Evolutionary conservation across 2,113 vertebrate species (phyloP).

Genomic region (Aspidoscelis tigris): DNA sequence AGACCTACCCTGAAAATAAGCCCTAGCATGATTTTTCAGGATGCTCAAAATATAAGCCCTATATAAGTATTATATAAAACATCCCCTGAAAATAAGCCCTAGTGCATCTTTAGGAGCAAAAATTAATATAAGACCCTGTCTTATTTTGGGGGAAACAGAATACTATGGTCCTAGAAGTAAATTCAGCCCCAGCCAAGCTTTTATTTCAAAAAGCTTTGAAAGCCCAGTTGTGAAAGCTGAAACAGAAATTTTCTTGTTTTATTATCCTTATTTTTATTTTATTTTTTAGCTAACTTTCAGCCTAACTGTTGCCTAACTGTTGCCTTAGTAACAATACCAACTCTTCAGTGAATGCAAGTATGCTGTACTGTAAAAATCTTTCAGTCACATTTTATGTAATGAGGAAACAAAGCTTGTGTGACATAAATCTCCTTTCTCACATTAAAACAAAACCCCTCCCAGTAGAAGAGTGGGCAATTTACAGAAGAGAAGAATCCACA

Average conservation of each 20-base stretch:
- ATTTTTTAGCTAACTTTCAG: neutral
- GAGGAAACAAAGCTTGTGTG: neutral
- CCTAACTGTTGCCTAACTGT: neutral
- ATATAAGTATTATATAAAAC: too few relatives aligned
- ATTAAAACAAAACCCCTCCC: neutral
- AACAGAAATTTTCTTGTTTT: neutral
- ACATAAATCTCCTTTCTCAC: neutral
- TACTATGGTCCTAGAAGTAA: neutral
- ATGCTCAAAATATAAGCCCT: too few relatives aligned
- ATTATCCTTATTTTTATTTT: neutral
- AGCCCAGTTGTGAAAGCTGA: neutral
- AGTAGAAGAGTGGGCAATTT: neutral
- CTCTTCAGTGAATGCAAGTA: constrained; percentile 3
- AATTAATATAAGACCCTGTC: too few relatives aligned
- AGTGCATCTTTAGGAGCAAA: too few relatives aligned
- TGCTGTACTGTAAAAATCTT: neutral
- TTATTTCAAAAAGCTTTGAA: too few relatives aligned
- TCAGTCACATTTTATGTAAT: neutral
- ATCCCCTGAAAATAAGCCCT: too few relatives aligned
- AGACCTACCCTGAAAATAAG: too few relatives aligned
- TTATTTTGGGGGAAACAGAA: too few relatives aligned
- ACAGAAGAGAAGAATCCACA: neutral
- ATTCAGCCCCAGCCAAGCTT: neutral
- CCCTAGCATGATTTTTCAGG: too few relatives aligned
- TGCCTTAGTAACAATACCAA: constrained; percentile 8